Evolutionary conservation across 2,113 vertebrate genomes (phyloP).

Genomic region (Lonchura striata): DNA sequence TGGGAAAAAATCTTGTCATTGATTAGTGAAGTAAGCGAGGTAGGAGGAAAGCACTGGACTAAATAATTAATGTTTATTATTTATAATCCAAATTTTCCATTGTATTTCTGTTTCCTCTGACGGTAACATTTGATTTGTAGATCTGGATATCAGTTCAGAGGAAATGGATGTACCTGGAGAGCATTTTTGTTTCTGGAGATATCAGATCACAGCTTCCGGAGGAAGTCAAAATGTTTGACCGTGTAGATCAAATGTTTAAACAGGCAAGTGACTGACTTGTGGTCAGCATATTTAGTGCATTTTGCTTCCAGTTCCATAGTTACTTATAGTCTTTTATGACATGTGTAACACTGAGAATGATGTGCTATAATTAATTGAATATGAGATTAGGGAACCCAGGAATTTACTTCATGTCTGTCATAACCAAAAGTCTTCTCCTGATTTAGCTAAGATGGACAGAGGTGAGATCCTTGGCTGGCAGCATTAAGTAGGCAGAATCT

Average conservation of each 20-base stretch:
- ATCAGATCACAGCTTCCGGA: conserved; percentile 89
- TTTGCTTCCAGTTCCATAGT: background rate
- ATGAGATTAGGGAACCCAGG: background rate
- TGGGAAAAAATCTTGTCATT: conserved; percentile 92
- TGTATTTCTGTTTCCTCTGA: background rate
- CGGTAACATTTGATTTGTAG: conserved; percentile 50
- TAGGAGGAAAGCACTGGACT: conserved; percentile 31
- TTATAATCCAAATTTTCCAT: background rate
- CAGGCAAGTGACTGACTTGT: conserved; percentile 74
- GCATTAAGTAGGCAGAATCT: background rate
- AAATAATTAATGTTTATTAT: background rate
- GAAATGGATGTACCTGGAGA: conserved; percentile 98
- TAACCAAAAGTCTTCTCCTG: background rate
- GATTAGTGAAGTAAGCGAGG: conserved; percentile 93
- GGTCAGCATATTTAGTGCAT: background rate
- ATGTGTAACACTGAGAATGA: background rate
- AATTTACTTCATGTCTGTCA: background rate
- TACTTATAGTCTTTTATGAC: background rate
- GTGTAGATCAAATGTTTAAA: conserved; percentile 85
- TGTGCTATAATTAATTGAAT: background rate
- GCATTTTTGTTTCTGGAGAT: conserved; percentile 91
- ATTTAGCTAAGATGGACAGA: background rate
- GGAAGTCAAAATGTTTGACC: conserved; percentile 92
- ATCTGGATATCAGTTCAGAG: conserved; percentile 92
- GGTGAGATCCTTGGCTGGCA: background rate